A percentile compares a stretch with the other conserved stretches of the same genome.
Conservation (phyloP, 2,113 vertebrate genomes). For the Danio rerio region GRCz12tu NC_133198.1:35166501-35167000, state of each 20-base stretch:
- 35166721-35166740: conserved; percentile 20
- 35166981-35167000: conserved; percentile 71
- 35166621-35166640: not conserved
- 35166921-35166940: conserved; percentile 1
- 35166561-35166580: not conserved
- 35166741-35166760: conserved; percentile 18
- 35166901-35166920: conserved; percentile 6
- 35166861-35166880: not conserved
- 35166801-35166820: conserved; percentile 50
- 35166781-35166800: conserved; percentile 49
- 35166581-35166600: not conserved
- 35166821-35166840: conserved; percentile 60
- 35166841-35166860: conserved; percentile 1
- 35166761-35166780: conserved; percentile 20
- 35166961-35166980: conserved; percentile 68
- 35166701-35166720: not conserved
- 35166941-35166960: conserved; percentile 35
- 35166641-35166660: not conserved
- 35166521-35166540: not conserved
- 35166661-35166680: not conserved
- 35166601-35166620: not conserved
- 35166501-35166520: not conserved
- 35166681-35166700: not conserved
- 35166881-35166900: conserved; percentile 18
- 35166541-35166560: not conserved